Base-by-base conservation (phyloP, 2,113 vertebrate genomes). In the Bostrychus sinensis region DNA sequence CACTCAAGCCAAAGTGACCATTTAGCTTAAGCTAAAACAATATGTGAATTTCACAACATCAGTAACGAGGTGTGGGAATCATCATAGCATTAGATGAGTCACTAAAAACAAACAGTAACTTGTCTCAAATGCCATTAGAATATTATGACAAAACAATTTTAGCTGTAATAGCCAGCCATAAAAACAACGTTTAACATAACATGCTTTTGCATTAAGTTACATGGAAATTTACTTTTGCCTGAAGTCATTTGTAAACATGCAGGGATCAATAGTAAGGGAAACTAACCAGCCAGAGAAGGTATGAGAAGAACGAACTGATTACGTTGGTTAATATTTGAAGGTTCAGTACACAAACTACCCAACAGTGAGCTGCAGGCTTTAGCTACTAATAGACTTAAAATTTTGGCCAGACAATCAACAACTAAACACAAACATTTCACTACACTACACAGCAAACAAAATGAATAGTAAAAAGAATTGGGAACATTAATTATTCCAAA, bases 301-400 rank as follows among this genome's bases (percentile, higher is more conserved):
- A 86, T 75, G 83, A 82, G 62, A 66, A 62, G 50, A 70, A 65
- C 70, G 13, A 72, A 79, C 88, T 83, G 87, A 91, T 88, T 86
- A 75, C 77, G 75, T 82, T 71, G 81, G 91, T 92, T 92, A 92
- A 93, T 92, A 83, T 92, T 92, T 89, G 83, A 91, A 90, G 74
- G 83, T 75, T 83, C 79, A 67, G 75, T 70, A 85, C 86, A 88
- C 81, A 89, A 77, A 72, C 83, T 70, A 69, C 67, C 59, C 65
- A 39, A 61, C 64, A 72, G 62, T 43, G 39, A 61, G 79, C 60
- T 56, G 69, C 38, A 13, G 37, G 9, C 43, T 54, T 36, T 32
- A 63, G 28, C 16, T n/a, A 51, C 50, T 62, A 45, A 51, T 16
- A 17, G 50, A 37, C 30, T 45, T 12, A 53, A 26, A 19, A 41